Conservation (phyloP, 2,797 vertebrate genomes). For the Phoeniculus purpureus region DNA sequence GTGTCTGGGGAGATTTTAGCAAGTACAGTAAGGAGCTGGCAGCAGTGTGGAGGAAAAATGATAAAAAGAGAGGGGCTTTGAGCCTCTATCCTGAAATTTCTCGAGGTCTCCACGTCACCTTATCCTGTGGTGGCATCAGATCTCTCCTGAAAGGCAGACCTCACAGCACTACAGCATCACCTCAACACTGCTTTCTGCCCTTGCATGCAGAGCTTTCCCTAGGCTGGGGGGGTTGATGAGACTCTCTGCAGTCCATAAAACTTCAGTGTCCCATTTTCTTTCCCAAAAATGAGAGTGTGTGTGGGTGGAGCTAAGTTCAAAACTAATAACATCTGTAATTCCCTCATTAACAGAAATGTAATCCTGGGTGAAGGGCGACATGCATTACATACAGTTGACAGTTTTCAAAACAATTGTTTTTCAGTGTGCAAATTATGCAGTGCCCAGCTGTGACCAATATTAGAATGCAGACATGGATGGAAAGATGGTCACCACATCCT, state of each 20-base stretch:
- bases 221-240: not conserved
- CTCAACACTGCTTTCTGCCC: not conserved
- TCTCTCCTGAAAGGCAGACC: not conserved
- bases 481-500: not conserved
- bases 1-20: not conserved
- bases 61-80: not conserved
- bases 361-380: not conserved
- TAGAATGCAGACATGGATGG: not conserved
- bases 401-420: constrained; percentile 18
- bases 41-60: not conserved
- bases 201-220: not conserved
- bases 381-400: not conserved
- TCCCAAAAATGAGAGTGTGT: accelerated
- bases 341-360: not conserved
- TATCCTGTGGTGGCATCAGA: not conserved
- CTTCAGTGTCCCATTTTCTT: not conserved
- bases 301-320: not conserved
- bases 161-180: not conserved
- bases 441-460: not conserved
- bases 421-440: not conserved
- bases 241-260: not conserved
- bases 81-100: not conserved
- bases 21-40: not conserved
- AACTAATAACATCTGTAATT: not conserved
- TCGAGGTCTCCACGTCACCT: not conserved